Evolutionary conservation across 2,797 vertebrate genomes (phyloP).

Genomic region (Hyperoplus lanceolatus): DNA sequence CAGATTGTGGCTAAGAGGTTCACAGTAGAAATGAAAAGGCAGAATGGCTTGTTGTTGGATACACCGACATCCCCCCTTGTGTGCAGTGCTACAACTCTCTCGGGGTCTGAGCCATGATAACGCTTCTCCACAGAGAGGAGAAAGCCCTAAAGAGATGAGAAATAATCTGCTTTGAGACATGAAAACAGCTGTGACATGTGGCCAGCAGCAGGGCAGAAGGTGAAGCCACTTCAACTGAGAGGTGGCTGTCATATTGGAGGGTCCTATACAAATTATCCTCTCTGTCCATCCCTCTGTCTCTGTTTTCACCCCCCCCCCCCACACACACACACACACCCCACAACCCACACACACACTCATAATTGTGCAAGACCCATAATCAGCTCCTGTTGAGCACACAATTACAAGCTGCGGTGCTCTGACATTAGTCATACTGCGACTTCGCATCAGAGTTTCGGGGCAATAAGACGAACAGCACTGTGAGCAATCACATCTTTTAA

Average conservation of each 20-base stretch:
- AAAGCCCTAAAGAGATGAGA: slow-evolving; percentile 16
- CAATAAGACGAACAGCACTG: slow-evolving; percentile 25
- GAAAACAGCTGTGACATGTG: slow-evolving; percentile 47
- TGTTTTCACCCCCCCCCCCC: slow-evolving; percentile 14
- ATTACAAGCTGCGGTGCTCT: slow-evolving; percentile 59
- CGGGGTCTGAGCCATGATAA: slow-evolving; percentile 4
- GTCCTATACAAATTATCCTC: slow-evolving; percentile 35
- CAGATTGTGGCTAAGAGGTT: slow-evolving; percentile 35
- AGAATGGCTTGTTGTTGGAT: slow-evolving; percentile 21
- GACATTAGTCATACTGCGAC: slow-evolving; percentile 58
- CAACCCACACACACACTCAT: slow-evolving; percentile 2
- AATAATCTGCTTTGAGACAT: slow-evolving; percentile 16
- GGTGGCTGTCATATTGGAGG: slow-evolving; percentile 33
- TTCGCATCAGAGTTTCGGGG: slow-evolving; percentile 31
- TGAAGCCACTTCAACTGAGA: slow-evolving; percentile 39
- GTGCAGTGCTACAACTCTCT: slow-evolving; percentile 24
- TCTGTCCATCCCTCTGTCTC: slow-evolving; percentile 25
- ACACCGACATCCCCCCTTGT: background rate
- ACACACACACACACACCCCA: background rate
- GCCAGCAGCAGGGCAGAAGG: slow-evolving; percentile 36
- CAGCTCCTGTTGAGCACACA: slow-evolving; percentile 66
- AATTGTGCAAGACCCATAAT: slow-evolving; percentile 59
- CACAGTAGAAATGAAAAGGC: slow-evolving; percentile 31
- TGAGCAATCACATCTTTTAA: slow-evolving; percentile 45
- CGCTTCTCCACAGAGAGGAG: background rate